Evolutionary conservation across 2,888 invertebrate genomes (phyloP).

Genomic region (Stenotaenia linearis): DNA sequence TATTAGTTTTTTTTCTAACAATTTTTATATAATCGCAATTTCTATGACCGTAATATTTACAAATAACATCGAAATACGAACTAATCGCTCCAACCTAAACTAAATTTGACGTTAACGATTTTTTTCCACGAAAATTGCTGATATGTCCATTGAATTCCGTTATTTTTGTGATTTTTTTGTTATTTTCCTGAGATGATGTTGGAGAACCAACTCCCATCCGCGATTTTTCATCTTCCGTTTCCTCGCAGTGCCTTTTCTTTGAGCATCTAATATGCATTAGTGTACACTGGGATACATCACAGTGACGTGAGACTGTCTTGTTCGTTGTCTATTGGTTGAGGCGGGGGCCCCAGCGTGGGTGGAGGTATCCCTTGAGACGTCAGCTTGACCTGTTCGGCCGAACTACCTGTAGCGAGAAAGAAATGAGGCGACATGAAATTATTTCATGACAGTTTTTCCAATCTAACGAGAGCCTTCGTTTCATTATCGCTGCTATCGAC

Average conservation of each 20-base stretch:
- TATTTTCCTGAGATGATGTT: background rate
- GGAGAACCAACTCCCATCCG: background rate
- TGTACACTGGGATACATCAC: constrained; percentile 34
- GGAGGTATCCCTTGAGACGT: constrained; percentile 31
- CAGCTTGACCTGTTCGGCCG: constrained; percentile 34
- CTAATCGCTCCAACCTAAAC: background rate
- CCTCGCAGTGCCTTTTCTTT: background rate
- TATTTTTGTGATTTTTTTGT: background rate
- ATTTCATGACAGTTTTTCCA: background rate
- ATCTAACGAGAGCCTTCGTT: background rate
- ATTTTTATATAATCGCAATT: background rate
- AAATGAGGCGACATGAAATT: background rate
- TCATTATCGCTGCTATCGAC: background rate
- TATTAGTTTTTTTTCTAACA: background rate
- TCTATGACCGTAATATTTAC: background rate
- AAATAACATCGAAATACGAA: background rate
- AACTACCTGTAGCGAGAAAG: constrained; percentile 32
- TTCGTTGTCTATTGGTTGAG: constrained; percentile 38
- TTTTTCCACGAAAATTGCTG: background rate
- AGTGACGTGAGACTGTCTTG: constrained; percentile 40
- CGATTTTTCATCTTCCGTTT: background rate
- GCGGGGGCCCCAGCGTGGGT: background rate
- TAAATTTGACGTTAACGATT: background rate
- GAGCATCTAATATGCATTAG: background rate
- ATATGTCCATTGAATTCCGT: background rate